These are phyloP conservation scores for Montipora sp. DNA, from an alignment of 64 coral and sea anemone genomes.

Conservation along the genomic window DNA sequence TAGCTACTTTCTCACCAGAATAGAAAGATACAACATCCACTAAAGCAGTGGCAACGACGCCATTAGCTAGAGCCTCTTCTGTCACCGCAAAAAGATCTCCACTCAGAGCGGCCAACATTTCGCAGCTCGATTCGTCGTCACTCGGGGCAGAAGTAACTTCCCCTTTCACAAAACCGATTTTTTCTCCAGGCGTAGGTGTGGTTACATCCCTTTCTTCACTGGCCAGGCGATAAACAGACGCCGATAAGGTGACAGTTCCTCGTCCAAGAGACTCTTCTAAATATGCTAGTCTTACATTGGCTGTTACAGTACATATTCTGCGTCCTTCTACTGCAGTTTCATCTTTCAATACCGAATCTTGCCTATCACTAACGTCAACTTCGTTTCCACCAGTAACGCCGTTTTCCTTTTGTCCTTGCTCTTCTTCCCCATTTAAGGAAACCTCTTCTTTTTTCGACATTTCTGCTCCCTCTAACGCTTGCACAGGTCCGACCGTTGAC, in stretches of 20 bases:
- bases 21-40: constrained; percentile 24
- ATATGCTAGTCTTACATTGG: not conserved
- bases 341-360: not conserved
- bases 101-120: not conserved
- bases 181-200: constrained; percentile 27
- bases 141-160: not conserved
- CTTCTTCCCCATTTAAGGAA: no score
- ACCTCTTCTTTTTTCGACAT: not conserved
- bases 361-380: not conserved
- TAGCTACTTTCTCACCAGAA: constrained; percentile 7
- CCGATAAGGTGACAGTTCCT: constrained; percentile 6
- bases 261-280: not conserved
- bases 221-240: constrained; percentile 12
- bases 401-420: no score
- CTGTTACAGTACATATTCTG: constrained; percentile 32
- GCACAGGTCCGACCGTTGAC: not conserved
- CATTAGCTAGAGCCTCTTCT: not conserved
- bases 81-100: constrained; percentile 32
- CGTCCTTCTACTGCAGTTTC: not conserved
- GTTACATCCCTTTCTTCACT: not conserved
- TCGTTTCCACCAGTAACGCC: not conserved
- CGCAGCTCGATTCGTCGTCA: constrained; percentile 5
- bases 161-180: constrained; percentile 25
- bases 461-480: not conserved
- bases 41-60: constrained; percentile 13